Evolutionary conservation across 2,113 vertebrate genomes (phyloP).

Genomic region (Panthera leo): DNA sequence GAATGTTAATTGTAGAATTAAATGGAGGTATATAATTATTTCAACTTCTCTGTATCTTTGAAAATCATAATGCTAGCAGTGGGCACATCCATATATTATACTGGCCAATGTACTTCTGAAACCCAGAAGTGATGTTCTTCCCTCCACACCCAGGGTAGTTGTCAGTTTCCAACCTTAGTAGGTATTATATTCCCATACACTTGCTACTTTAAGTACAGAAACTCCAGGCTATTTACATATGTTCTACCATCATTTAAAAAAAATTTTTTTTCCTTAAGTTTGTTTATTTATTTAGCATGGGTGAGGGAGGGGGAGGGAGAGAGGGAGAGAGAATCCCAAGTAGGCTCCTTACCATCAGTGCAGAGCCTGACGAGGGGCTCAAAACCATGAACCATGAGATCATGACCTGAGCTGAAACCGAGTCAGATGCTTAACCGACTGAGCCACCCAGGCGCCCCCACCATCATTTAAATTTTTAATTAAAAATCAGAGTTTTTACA

Average conservation of each 20-base stretch:
- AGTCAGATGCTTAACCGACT: no score
- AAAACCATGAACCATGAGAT: no score
- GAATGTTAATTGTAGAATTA: not conserved
- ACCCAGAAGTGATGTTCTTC: not conserved
- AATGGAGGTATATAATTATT: not conserved
- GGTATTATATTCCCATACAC: not conserved
- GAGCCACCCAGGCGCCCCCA: no score
- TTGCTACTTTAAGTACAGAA: not conserved
- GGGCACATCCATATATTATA: not conserved
- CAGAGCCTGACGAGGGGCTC: no score
- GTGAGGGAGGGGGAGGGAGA: no score
- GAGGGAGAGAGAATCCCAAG: no score
- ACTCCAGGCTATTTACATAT: not conserved
- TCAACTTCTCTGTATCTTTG: not conserved
- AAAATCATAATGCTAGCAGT: not conserved
- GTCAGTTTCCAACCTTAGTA: not conserved
- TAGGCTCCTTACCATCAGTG: no score
- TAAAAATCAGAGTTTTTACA: not conserved
- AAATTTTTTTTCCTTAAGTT: no score
- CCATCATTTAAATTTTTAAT: not conserved
- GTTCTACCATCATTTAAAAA: not conserved
- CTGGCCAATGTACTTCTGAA: not conserved
- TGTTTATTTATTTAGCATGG: no score
- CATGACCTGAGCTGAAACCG: no score
- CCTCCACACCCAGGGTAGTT: not conserved